Evolutionary conservation across 2,797 vertebrate genomes (phyloP), one percentile per base, ranked within the genome.

Genomic region (Enteromius radiatus): DNA sequence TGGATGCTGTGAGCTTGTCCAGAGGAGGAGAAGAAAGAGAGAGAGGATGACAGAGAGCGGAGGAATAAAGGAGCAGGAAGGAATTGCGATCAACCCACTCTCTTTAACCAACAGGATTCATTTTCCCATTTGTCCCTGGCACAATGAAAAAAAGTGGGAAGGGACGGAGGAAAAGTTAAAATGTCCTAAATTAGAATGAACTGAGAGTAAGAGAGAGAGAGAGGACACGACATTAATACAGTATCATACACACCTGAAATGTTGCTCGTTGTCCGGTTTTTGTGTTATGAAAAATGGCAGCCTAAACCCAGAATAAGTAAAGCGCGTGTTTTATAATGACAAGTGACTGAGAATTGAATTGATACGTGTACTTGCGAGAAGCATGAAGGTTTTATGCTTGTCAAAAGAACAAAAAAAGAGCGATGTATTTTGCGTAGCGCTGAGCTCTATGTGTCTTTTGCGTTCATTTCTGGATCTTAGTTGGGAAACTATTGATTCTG

Each of bases 11-110:
- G 59, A 28, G 47, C 63, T 76, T 47, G 61, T 43, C 36, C 61
- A 89, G 87, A 81, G 80, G 85, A 82, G 78, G 78, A 38, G 69
- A 84, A 69, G 84, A 74, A 61, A 65, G 71, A 82, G 47, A 81
- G 78, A 64, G 78, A 65, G 73, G 87, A 85, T 81, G 85, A 87
- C 87, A 81, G 80, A 88, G 80, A 80, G 81, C 23, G 43, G 85
- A 70, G 85, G 86, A 76, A 49, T 74, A 74, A 82, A 85, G 84
- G 85, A 84, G 85, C 70, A 82, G 63, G 68, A 81, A 73, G 23
- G 54, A 65, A 77, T 23, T 75, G 41, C 71, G 82, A 84, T 80
- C 81, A 78, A 84, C 86, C 82, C 83, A 82, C 84, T 84, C 69
- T 81, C 67, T 56, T 67, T 49, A 70, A 69, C 73, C 64, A 68